These are phyloP conservation scores for Adelphocoris suturalis DNA, from an alignment of 2,888 invertebrate species.

Conservation along the genomic window DNA sequence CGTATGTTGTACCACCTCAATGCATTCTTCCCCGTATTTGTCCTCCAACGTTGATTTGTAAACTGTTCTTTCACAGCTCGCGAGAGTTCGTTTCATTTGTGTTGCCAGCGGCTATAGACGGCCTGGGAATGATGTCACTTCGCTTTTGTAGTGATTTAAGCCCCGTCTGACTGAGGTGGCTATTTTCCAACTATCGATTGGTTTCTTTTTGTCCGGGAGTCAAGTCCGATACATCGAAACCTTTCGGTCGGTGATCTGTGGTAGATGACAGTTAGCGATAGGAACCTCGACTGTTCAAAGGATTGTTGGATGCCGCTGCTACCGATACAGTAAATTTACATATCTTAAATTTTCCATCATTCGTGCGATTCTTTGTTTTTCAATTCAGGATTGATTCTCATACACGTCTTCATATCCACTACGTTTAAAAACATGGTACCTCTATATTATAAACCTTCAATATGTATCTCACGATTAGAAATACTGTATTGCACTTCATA, in stretches of 20 bases:
- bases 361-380: too few relatives aligned
- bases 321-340: too few relatives aligned
- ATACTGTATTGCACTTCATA: too few relatives aligned
- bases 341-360: too few relatives aligned
- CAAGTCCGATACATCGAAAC: not conserved
- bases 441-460: too few relatives aligned
- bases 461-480: too few relatives aligned
- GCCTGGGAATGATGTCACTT: conserved; percentile 19
- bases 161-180: not conserved
- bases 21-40: too few relatives aligned
- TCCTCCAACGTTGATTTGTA: not conserved
- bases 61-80: conserved; percentile 6
- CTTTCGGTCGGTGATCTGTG: not conserved
- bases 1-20: too few relatives aligned
- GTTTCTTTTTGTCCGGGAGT: not conserved
- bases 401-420: too few relatives aligned
- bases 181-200: conserved; percentile 38
- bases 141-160: conserved; percentile 31
- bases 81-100: conserved; percentile 2
- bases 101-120: conserved; percentile 9
- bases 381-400: too few relatives aligned
- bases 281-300: not conserved
- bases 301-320: too few relatives aligned
- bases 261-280: conserved; percentile 2
- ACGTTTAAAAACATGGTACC: too few relatives aligned